phyloP scores from a whole-genome alignment of 2,797 vertebrate species.

The Benthosema pterotum region DNA sequence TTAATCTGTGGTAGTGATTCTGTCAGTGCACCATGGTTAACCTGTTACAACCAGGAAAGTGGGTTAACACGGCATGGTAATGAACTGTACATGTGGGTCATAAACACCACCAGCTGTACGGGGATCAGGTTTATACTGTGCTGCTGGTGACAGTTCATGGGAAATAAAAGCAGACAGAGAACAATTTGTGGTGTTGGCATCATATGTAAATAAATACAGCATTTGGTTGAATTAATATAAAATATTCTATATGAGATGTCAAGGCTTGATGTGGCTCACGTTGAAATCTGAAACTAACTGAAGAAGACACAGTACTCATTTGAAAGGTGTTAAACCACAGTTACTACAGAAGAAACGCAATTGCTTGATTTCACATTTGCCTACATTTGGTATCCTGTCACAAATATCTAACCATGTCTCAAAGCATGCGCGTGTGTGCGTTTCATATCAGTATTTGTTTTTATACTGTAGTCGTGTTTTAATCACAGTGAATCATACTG shows the following conservation, averaged over 20 bases:
- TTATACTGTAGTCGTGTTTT: too few species aligned
- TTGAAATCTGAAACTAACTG: too few species aligned
- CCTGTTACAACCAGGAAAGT: too few species aligned
- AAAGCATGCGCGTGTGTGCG: too few species aligned
- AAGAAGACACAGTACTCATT: too few species aligned
- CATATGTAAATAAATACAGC: not conserved
- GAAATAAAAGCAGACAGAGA: not conserved
- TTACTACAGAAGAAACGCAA: too few species aligned
- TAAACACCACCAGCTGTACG: conserved; percentile 41
- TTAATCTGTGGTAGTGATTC: not conserved
- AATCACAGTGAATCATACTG: too few species aligned
- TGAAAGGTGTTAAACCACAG: too few species aligned
- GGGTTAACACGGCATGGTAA: conserved; percentile 8
- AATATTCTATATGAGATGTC: not conserved
- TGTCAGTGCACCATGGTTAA: conserved; percentile 27
- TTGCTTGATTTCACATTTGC: too few species aligned
- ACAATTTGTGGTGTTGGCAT: not conserved
- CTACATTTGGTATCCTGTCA: not conserved
- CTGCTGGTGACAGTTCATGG: conserved; percentile 15
- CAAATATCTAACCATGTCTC: too few species aligned
- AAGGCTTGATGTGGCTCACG: too few species aligned
- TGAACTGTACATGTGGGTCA: conserved; percentile 26
- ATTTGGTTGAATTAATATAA: not conserved
- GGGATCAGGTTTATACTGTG: conserved; percentile 22
- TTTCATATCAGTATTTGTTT: too few species aligned